These are phyloP conservation scores for Clarias magur DNA, from an alignment of 2,113 vertebrate genomes.

Conservation along the genomic window DNA sequence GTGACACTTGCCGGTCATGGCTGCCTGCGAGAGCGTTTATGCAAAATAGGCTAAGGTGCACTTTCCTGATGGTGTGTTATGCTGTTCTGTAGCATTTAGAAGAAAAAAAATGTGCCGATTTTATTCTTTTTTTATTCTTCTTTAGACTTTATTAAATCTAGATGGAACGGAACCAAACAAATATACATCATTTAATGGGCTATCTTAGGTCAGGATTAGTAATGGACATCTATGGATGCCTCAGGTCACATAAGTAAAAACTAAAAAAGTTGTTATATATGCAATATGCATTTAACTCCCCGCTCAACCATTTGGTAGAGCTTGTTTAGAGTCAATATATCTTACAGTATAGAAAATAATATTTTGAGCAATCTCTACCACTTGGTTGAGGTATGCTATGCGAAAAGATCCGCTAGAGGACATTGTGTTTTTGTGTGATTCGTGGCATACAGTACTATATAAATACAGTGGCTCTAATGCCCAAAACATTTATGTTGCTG, in stretches of 20 bases:
- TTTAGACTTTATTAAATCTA: background rate
- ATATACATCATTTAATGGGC: background rate
- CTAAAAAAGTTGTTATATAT: too few species aligned
- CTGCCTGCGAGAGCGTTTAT: background rate
- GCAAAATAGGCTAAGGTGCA: background rate
- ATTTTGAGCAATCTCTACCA: too few species aligned
- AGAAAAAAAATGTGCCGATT: background rate
- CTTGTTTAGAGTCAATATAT: too few species aligned
- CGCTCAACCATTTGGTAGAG: too few species aligned
- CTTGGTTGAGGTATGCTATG: too few species aligned
- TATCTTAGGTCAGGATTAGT: background rate
- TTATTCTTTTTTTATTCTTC: background rate
- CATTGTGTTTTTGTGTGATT: too few species aligned
- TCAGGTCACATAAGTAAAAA: too few species aligned
- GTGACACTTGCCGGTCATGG: background rate
- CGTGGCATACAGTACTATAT: too few species aligned
- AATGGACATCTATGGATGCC: background rate
- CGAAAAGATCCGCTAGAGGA: too few species aligned
- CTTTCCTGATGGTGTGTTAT: background rate
- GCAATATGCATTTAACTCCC: background rate
- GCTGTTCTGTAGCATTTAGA: background rate
- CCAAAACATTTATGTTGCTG: too few species aligned
- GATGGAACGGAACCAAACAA: background rate
- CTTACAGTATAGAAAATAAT: too few species aligned
- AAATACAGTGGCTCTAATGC: too few species aligned